phyloP scores from a whole-genome alignment of 2,888 invertebrate species.

The Autographa pulchrina region DNA sequence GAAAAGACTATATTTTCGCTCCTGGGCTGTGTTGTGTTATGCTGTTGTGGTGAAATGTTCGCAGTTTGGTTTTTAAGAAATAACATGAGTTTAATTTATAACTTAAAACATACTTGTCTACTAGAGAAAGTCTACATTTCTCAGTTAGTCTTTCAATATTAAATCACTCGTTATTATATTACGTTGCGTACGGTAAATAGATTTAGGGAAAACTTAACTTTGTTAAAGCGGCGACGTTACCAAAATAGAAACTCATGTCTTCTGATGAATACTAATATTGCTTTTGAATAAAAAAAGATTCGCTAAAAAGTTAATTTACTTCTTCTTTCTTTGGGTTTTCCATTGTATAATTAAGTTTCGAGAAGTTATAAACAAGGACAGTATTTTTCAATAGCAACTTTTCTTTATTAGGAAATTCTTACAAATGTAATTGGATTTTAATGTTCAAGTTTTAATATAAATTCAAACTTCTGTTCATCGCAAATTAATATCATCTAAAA shows the following conservation, averaged over 20 bases:
- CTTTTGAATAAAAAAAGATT: neutral
- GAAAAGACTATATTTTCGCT: too few relatives aligned
- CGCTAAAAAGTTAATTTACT: neutral
- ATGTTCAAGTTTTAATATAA: neutral
- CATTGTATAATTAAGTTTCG: slow-evolving; percentile 1
- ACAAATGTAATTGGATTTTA: neutral
- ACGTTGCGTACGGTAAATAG: neutral
- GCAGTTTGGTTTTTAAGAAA: too few relatives aligned
- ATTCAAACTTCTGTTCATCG: neutral
- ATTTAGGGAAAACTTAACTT: neutral
- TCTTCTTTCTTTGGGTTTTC: neutral
- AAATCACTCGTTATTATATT: neutral
- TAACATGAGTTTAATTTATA: too few relatives aligned
- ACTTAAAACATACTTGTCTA: too few relatives aligned
- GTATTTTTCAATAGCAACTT: neutral
- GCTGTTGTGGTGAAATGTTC: too few relatives aligned
- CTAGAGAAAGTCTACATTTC: too few relatives aligned
- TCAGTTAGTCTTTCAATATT: neutral
- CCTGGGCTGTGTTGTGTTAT: too few relatives aligned
- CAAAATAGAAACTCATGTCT: neutral
- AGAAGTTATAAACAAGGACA: slow-evolving; percentile 4
- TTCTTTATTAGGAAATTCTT: neutral
- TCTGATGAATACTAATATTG: neutral
- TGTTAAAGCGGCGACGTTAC: neutral
- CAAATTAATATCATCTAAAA: too few relatives aligned